A percentile compares a stretch with the other conserved stretches of the same genome.
Evolutionary conservation across 2,888 invertebrate genomes (phyloP).

Genomic region (Sympetrum striolatum): DNA sequence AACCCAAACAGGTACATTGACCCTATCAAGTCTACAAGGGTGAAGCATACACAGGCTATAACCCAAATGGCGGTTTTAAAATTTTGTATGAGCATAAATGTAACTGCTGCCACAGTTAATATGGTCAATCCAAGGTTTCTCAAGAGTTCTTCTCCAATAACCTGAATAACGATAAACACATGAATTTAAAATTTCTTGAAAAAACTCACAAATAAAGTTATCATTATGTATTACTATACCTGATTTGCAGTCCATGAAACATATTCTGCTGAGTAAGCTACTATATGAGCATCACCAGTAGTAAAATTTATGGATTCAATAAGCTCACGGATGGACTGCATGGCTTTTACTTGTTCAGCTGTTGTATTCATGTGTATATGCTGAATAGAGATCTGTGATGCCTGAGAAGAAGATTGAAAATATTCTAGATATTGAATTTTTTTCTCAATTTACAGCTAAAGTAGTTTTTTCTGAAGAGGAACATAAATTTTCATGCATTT

Average conservation of each 20-base stretch:
- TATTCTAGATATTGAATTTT: not conserved
- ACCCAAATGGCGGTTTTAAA: conserved; percentile 59
- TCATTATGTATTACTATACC: conserved; percentile 50
- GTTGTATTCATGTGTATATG: conserved; percentile 56
- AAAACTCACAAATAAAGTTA: not conserved
- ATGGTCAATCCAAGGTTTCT: conserved; percentile 60
- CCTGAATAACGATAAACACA: conserved; percentile 51
- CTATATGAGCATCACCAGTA: conserved; percentile 52
- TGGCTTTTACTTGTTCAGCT: conserved; percentile 55
- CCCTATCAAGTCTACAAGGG: conserved; percentile 60
- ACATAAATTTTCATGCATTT: not conserved
- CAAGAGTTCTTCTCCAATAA: conserved; percentile 57
- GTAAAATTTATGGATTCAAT: conserved; percentile 54
- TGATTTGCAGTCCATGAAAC: conserved; percentile 58
- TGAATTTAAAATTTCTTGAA: not conserved
- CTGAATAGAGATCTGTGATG: conserved; percentile 57
- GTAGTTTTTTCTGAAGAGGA: not conserved
- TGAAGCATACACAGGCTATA: conserved; percentile 59
- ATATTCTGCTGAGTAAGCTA: conserved; percentile 56
- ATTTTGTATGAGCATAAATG: conserved; percentile 59
- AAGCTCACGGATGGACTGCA: conserved; percentile 55
- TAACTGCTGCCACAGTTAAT: conserved; percentile 60
- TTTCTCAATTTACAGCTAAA: not conserved
- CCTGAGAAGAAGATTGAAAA: conserved; percentile 51
- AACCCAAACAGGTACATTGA: conserved; percentile 62